Evolutionary conservation across 1,140 invertebrate species (phyloP).

Genomic region (Gerris buenoi): DNA sequence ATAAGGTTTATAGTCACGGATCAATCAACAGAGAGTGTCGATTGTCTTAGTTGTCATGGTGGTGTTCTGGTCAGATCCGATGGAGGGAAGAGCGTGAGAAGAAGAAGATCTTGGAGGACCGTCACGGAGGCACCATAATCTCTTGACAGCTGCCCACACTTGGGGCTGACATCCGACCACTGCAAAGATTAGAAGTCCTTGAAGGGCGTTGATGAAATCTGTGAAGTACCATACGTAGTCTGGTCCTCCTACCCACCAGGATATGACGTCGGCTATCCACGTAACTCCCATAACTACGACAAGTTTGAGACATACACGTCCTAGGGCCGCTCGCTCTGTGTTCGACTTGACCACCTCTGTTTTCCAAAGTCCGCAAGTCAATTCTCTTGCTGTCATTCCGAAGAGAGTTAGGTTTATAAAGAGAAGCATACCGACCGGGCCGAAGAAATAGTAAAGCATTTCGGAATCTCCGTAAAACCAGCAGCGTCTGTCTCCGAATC

Average conservation of each 20-base stretch:
- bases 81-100: slow-evolving; percentile 58
- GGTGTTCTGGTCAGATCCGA: slow-evolving; percentile 54
- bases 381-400: slow-evolving; percentile 59
- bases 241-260: slow-evolving; percentile 55
- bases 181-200: slow-evolving; percentile 77
- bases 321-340: slow-evolving; percentile 61
- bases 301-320: slow-evolving; percentile 63
- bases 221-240: slow-evolving; percentile 46
- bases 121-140: slow-evolving; percentile 43
- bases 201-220: slow-evolving; percentile 65
- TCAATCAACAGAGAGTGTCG: slow-evolving; percentile 23
- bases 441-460: slow-evolving; percentile 65
- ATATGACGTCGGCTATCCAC: slow-evolving; percentile 67
- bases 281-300: slow-evolving; percentile 74
- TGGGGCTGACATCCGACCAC: slow-evolving; percentile 73
- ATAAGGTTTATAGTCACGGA: too few relatives aligned
- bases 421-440: slow-evolving; percentile 58
- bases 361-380: slow-evolving; percentile 74
- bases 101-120: slow-evolving; percentile 37
- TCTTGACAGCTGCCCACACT: slow-evolving; percentile 48
- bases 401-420: slow-evolving; percentile 61
- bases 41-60: slow-evolving; percentile 31
- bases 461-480: slow-evolving; percentile 71
- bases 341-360: slow-evolving; percentile 70
- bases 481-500: slow-evolving; percentile 55